phyloP scores from a whole-genome alignment of 1,140 invertebrate genomes.

The Copidosoma floridanum region DNA sequence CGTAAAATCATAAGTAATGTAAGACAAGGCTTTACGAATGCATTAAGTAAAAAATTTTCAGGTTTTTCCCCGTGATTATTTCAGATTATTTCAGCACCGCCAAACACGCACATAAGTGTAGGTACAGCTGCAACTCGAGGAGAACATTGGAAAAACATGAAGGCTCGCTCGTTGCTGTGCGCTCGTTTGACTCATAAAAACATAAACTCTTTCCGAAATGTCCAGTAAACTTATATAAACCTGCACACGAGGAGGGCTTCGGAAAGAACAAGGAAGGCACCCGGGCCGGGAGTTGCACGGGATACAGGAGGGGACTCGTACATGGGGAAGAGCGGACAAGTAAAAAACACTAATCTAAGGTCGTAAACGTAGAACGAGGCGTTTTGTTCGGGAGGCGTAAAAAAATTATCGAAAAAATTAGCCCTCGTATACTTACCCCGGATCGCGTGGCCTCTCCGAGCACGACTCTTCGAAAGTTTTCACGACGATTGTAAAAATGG shows the following conservation, averaged over 20 bases:
- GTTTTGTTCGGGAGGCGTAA: conserved; percentile 40
- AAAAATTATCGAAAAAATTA: conserved; percentile 44
- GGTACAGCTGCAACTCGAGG: not conserved
- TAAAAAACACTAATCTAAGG: conserved; percentile 36
- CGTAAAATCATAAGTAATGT: no score
- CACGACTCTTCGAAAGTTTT: not conserved
- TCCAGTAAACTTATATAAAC: conserved; percentile 19
- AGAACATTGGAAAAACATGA: not conserved
- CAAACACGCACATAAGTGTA: no score
- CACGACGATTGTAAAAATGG: not conserved
- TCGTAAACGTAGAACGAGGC: conserved; percentile 40
- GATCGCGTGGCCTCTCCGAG: no score
- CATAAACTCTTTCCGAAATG: conserved; percentile 23
- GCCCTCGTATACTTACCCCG: no score
- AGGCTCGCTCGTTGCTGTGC: not conserved
- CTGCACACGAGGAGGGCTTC: not conserved
- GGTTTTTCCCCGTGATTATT: no score
- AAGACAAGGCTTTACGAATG: no score
- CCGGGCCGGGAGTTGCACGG: no score
- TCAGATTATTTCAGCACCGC: no score
- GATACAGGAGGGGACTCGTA: no score
- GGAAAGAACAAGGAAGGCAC: not conserved
- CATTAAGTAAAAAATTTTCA: no score
- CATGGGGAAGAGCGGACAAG: not conserved
- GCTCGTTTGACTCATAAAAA: conserved; percentile 16